These are phyloP conservation scores for Synanthedon andrenaeformis DNA, from an alignment of 2,888 invertebrate genomes.

Conservation along the genomic window DNA sequence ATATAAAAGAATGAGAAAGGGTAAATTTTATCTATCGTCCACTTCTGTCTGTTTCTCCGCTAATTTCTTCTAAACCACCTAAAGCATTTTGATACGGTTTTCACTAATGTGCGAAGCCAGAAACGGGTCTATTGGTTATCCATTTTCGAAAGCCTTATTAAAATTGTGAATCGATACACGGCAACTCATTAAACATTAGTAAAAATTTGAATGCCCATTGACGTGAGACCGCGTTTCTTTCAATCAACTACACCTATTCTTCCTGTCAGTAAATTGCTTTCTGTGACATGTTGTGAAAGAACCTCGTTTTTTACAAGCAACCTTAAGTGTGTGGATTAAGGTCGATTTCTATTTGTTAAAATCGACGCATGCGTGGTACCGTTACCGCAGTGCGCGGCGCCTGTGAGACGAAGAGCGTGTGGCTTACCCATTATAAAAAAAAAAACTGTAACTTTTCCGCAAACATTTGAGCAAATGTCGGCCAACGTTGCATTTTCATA, in stretches of 20 bases:
- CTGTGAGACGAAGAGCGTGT: slow-evolving; percentile 55
- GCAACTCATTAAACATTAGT: too few relatives aligned
- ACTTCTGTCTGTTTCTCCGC: too few relatives aligned
- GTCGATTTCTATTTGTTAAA: slow-evolving; percentile 18
- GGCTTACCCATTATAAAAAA: slow-evolving; percentile 50
- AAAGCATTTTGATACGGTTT: too few relatives aligned
- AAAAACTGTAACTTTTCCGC: slow-evolving; percentile 15
- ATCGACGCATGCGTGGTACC: slow-evolving; percentile 54
- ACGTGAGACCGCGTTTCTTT: slow-evolving; percentile 23
- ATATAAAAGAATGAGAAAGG: too few relatives aligned
- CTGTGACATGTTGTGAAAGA: slow-evolving; percentile 21
- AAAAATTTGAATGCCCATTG: not conserved
- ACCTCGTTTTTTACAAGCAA: not conserved
- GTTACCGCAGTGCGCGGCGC: slow-evolving; percentile 69
- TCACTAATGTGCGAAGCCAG: too few relatives aligned
- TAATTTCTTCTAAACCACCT: too few relatives aligned
- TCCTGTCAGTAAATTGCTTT: slow-evolving; percentile 19
- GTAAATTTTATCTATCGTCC: too few relatives aligned
- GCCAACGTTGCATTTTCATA: slow-evolving; percentile 7
- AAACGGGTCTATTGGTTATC: too few relatives aligned
- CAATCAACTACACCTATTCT: slow-evolving; percentile 26
- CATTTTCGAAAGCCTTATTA: too few relatives aligned
- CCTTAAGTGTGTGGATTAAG: slow-evolving; percentile 13
- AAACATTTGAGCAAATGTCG: slow-evolving; percentile 30
- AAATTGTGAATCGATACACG: too few relatives aligned